Percentiles rank a stretch among this genome's conserved stretches.
Evolutionary conservation across 2,113 vertebrate species (phyloP).

Genomic region (Echinops telfairi): DNA sequence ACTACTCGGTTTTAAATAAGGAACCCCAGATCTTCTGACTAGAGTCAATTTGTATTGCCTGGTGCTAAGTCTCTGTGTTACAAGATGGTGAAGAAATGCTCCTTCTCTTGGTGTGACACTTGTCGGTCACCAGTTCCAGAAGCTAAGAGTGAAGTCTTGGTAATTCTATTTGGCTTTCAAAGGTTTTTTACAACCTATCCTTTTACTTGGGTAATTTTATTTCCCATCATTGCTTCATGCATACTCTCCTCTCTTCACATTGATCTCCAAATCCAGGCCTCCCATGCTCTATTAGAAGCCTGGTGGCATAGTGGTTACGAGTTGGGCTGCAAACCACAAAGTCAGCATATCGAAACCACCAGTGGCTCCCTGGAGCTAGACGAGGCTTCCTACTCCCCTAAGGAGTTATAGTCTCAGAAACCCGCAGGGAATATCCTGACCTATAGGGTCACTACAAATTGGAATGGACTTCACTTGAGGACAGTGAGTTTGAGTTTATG

Average conservation of each 20-base stretch:
- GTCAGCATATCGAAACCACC: no score
- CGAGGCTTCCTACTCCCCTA: no score
- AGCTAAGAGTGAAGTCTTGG: not conserved
- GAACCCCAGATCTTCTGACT: not conserved
- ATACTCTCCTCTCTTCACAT: not conserved
- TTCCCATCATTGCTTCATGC: not conserved
- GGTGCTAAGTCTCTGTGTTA: not conserved
- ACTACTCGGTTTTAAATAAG: not conserved
- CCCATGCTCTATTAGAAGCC: no score
- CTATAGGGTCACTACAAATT: no score
- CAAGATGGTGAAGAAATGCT: not conserved
- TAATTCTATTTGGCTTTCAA: slow-evolving; percentile 21
- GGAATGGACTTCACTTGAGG: no score
- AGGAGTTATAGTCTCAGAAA: no score
- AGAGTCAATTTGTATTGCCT: not conserved
- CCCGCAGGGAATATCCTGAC: no score
- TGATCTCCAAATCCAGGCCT: not conserved
- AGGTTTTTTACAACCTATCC: not conserved
- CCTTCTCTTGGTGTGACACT: not conserved
- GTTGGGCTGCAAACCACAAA: no score
- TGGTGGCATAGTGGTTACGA: no score
- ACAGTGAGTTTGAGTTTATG: no score
- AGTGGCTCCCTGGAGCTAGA: no score
- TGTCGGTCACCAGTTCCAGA: not conserved
- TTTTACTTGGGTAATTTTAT: not conserved